A percentile compares a stretch with the other conserved stretches of the same genome.
phyloP scores from a whole-genome alignment of 2,888 invertebrate species.

The Sipha maydis region DNA sequence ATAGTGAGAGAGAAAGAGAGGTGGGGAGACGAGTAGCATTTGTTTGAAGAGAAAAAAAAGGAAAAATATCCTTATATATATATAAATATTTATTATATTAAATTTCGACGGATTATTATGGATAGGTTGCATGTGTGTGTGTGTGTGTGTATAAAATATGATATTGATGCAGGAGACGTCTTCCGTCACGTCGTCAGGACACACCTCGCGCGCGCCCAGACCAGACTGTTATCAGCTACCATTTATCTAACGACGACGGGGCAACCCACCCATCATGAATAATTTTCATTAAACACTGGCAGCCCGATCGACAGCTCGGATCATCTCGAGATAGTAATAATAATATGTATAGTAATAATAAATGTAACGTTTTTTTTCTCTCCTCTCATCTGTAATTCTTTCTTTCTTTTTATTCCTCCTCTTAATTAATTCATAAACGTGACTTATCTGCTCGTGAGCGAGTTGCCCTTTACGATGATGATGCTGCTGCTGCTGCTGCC shows the following conservation, averaged over 20 bases:
- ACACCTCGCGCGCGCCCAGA: background rate
- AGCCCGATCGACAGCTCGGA: conserved; percentile 59
- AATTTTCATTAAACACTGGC: conserved; percentile 59
- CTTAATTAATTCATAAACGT: conserved; percentile 61
- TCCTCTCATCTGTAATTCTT: background rate
- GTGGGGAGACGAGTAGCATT: no score
- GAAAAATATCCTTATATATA: no score
- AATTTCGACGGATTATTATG: background rate
- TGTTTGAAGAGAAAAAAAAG: no score
- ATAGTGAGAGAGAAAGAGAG: no score
- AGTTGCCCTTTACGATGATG: conserved; percentile 29
- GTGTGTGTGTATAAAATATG: background rate
- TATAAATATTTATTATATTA: background rate
- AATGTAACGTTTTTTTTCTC: conserved; percentile 16
- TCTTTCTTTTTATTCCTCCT: background rate
- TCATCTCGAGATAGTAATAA: conserved; percentile 46
- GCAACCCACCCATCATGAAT: conserved; percentile 49
- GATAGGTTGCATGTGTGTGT: background rate
- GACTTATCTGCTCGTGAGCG: conserved; percentile 60
- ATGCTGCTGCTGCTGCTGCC: conserved; percentile 4
- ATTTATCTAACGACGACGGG: conserved; percentile 49
- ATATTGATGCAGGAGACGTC: conserved; percentile 27
- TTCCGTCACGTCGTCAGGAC: conserved; percentile 45
- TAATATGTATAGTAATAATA: background rate
- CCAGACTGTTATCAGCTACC: conserved; percentile 35